Evolutionary conservation across 2,888 invertebrate genomes (phyloP), one percentile per base, ranked within the genome.

Genomic region (Pyrochroa serraticornis): DNA sequence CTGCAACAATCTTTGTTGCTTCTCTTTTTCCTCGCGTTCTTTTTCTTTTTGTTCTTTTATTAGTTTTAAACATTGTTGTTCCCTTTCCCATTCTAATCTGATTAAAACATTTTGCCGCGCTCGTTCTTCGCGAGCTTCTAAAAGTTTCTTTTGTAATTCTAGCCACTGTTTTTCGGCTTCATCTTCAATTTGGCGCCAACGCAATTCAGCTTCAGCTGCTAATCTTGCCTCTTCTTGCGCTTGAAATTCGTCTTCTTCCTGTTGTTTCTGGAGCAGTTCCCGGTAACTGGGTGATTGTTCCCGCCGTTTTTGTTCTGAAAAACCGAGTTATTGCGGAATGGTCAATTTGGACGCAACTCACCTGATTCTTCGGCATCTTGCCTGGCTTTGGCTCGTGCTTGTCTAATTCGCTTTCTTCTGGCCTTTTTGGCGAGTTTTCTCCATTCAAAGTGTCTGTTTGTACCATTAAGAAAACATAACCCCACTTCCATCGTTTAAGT

Each of bases 361-460:
- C 82, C 82, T 76, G 75, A 69, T 62, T 74, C 67, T 55, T 76
- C 68, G 48, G 69, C 49, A 60, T 76, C 76, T 73, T 88, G 86
- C 63, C 85, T 83, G 69, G 83, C 75, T 64, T 79, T 80, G 1
- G 92, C 92, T 49, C 76, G 69, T 66, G 76, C 71, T 62, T 82
- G 86, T 44, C 93, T 82, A 58, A 87, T 81, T 53, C 83, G 83
- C 76, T 87, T 87, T 58, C 92, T 83, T 78, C 92, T 84, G 69
- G 85, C 81, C 71, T 85, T 90, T 79, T 92, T 93, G 0, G 85
- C 89, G 60, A 84, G 70, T 78, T 86, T 87, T 67, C 93, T 84
- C 90, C 92, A 92, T 73, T 85, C 82, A 70, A 82, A 84, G 77
- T 88, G 88, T 67, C 86, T 87, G 75, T 64, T 77, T 72, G 65